A percentile compares a stretch with the other conserved stretches of the same genome.
Conservation (phyloP, 1,140 invertebrate genomes). For the Drosophila tsacasi region DNA sequence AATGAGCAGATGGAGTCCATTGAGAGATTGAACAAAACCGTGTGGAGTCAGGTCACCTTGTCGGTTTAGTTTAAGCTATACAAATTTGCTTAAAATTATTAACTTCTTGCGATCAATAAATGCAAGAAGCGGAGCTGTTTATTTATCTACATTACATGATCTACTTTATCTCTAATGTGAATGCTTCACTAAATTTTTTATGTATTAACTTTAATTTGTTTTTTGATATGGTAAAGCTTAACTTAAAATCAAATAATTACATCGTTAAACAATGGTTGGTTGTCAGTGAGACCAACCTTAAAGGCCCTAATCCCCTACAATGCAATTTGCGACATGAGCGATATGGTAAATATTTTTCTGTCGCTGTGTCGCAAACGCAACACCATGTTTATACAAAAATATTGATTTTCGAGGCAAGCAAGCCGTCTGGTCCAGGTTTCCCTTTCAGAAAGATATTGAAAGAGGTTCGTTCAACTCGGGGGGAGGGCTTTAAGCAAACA, state of each 20-base stretch:
- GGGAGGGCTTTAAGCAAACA: slow-evolving; percentile 2
- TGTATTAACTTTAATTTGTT: neutral
- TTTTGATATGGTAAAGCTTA: neutral
- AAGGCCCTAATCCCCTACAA: slow-evolving; percentile 12
- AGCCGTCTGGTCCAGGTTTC: neutral
- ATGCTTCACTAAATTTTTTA: neutral
- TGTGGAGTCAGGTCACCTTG: slow-evolving; percentile 70
- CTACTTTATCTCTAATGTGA: neutral
- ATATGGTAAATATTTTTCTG: slow-evolving; percentile 43
- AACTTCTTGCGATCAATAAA: slow-evolving; percentile 17
- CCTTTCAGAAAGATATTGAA: slow-evolving; percentile 27
- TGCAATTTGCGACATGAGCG: slow-evolving; percentile 28
- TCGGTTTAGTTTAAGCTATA: slow-evolving; percentile 34
- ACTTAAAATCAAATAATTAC: neutral
- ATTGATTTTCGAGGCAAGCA: slow-evolving; percentile 59
- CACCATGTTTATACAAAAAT: slow-evolving; percentile 62
- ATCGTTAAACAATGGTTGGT: too few relatives aligned
- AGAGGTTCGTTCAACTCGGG: slow-evolving; percentile 57
- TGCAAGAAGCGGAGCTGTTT: too few relatives aligned
- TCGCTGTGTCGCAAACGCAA: slow-evolving; percentile 22
- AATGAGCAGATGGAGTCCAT: slow-evolving; percentile 55
- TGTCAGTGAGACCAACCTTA: neutral
- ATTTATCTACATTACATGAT: too few relatives aligned
- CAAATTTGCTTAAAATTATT: neutral
- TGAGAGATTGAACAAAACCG: slow-evolving; percentile 58